Evolutionary conservation across 1,140 invertebrate genomes (phyloP), one percentile per base, ranked within the genome.

Genomic region (Cotesia glomerata): DNA sequence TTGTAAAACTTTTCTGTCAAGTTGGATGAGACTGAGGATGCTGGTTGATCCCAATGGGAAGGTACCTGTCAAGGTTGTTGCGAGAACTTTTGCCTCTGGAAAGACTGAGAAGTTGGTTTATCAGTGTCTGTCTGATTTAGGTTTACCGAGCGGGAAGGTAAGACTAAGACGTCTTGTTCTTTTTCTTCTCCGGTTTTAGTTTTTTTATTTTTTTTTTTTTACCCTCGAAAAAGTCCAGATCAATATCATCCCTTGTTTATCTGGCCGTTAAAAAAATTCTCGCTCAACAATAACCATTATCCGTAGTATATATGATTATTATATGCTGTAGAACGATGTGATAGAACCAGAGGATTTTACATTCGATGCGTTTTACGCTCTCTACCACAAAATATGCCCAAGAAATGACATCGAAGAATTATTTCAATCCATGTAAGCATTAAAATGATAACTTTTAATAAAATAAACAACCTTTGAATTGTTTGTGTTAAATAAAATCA

Each of bases 361-460:
- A 1, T 99, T 99, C 86, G 98, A 99, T 74, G 98, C 98, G 83
- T 99, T 99, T 87, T 98, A 99, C 88, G 93, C 95, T 52, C 89
- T 99, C 0, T 99, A 99, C 86, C 97, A 99, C 85, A 99, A 98
- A 89, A 98, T 99, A 78, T 99, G 98, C 86, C 98, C 98, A 7
- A 90, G 98, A 76, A 98, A 98, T 81, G 98, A 99, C 85, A 99
- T 99, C 77, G 98, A 99, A 86, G 97, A 99, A 86, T 88, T 99
- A 4, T 99, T 99, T 84, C 93, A 97, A 84, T 94, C 95, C 61
- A 94, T 99, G 98, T 99, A 89, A 93, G 95, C 92, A 71, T 52
- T 39, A 34, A 14, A 49, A 61, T 35, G 26, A 26, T 26, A 26
- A 26, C 26, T 26, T 26, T 26, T 26, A 26, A 18, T 18, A 18